These are phyloP conservation scores for Petrophora chlorosata DNA, from an alignment of 2,888 invertebrate species.

Conservation along the genomic window DNA sequence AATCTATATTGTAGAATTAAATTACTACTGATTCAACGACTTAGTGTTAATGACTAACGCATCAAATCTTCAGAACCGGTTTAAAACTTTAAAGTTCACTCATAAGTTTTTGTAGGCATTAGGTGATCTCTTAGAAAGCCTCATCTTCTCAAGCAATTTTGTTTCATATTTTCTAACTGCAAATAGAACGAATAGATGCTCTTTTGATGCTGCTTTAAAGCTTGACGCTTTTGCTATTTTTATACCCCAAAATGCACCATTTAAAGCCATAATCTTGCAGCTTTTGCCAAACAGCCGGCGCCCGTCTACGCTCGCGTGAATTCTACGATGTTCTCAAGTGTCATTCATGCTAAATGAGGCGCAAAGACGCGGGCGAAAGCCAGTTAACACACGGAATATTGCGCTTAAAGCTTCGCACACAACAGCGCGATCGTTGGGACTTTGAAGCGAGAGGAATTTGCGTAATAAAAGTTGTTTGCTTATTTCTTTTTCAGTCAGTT, in stretches of 20 bases:
- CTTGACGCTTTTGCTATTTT: background rate
- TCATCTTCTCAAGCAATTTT: too few species aligned
- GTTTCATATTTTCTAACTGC: too few species aligned
- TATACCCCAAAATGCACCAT: background rate
- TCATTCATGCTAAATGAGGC: constrained; percentile 38
- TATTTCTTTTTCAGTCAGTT: too few species aligned
- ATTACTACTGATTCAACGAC: too few species aligned
- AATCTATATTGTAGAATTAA: too few species aligned
- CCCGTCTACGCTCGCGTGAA: constrained; percentile 33
- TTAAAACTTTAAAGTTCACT: too few species aligned
- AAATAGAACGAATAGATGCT: too few species aligned
- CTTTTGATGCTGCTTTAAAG: background rate
- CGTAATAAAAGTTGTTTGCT: too few species aligned
- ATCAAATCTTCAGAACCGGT: too few species aligned
- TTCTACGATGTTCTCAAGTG: constrained; percentile 32
- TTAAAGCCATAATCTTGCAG: constrained; percentile 4
- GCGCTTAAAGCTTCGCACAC: constrained; percentile 36
- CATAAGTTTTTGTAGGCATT: too few species aligned
- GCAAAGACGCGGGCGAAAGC: constrained; percentile 41
- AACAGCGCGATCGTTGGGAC: constrained; percentile 3
- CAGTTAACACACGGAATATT: constrained; percentile 54
- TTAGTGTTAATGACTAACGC: too few species aligned
- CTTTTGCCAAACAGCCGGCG: constrained; percentile 13
- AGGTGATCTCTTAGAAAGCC: too few species aligned
- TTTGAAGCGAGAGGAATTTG: background rate